These are phyloP conservation scores for Eclectus roratus DNA, from an alignment of 2,113 vertebrate species.

Conservation along the genomic window DNA sequence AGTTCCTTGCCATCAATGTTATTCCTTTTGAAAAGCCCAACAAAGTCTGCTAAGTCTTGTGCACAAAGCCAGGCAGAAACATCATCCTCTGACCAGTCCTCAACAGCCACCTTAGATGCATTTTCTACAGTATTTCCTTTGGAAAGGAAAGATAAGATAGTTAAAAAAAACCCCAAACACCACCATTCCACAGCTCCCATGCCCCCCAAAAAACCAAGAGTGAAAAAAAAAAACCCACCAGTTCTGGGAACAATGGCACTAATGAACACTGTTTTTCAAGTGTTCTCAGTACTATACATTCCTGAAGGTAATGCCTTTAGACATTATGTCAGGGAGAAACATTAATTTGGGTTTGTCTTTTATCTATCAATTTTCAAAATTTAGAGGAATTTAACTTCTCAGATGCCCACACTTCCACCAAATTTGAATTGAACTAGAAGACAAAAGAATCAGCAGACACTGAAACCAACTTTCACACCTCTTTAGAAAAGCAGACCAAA, in stretches of 20 bases:
- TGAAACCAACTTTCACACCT: neutral
- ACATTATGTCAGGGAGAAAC: neutral
- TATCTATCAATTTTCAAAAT: neutral
- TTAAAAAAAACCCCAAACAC: neutral
- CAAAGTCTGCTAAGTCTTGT: conserved; percentile 77
- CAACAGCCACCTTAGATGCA: conserved; percentile 61
- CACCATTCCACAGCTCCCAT: fast-evolving
- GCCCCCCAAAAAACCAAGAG: neutral
- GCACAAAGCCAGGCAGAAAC: conserved; percentile 81
- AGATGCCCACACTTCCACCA: neutral
- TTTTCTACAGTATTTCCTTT: conserved; percentile 68
- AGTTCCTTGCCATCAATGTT: conserved; percentile 87
- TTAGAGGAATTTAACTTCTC: neutral
- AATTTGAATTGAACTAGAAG: neutral
- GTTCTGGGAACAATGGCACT: neutral
- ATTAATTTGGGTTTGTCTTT: neutral
- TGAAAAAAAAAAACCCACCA: neutral
- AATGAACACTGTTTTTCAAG: neutral
- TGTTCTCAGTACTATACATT: neutral
- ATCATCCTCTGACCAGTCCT: conserved; percentile 89
- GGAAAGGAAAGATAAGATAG: conserved; percentile 46
- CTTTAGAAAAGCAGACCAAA: neutral
- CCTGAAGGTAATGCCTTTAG: neutral
- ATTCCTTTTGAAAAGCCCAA: conserved; percentile 79
- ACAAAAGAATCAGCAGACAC: neutral